Evolutionary conservation across 2,888 invertebrate species (phyloP), one percentile per base, ranked within the genome.

Genomic region (Drosophila glabriapex): DNA sequence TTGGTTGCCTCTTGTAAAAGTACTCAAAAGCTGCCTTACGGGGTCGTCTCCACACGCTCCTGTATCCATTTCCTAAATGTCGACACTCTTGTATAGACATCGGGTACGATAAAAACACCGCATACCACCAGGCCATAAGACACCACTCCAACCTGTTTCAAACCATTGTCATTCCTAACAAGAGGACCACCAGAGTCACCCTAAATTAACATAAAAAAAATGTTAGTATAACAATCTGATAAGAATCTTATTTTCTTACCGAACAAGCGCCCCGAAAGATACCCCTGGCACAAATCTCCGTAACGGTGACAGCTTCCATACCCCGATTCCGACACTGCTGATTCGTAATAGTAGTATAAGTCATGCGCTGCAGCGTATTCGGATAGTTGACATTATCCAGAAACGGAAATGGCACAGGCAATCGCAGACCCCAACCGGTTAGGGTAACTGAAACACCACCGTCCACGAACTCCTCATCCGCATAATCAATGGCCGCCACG

Each of bases 131-230:
- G 73, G 4, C 93, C 93, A 76, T 93, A 93, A 1, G 93, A 92
- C 0, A 93, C 92, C 1, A 93, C 75, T 9, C 93, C 93, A 5
- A 93, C 91, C 74, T 92, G 91, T 35, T 80, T 78, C 2, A 82
- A 37, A 0, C 80, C 88, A 12, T 76, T 82, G 16, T 80, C 69
- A 4, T 80, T 77, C 1, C 54, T 39, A 58, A 92, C 92, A n/a
- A 93, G 66, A 6, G 93, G 93, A 3, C 93, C 93, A 19, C 93
- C 93, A 22, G 93, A 93, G 69, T 93, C 93, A 4, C 93, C 93
- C 93, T 93, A 16, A 1, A 54, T 10, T 10, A 16, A 14, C 7
- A n/a, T 9, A 1, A 29, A 7, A 12, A 14, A n/a, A 43, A 29
- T 12, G 7, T 14, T 25, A 9, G 16, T 25, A 16, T 4, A 46